A percentile compares a stretch with the other conserved stretches of the same genome.
phyloP scores from a whole-genome alignment of 2,797 vertebrate genomes.

The Parambassis ranga region DNA sequence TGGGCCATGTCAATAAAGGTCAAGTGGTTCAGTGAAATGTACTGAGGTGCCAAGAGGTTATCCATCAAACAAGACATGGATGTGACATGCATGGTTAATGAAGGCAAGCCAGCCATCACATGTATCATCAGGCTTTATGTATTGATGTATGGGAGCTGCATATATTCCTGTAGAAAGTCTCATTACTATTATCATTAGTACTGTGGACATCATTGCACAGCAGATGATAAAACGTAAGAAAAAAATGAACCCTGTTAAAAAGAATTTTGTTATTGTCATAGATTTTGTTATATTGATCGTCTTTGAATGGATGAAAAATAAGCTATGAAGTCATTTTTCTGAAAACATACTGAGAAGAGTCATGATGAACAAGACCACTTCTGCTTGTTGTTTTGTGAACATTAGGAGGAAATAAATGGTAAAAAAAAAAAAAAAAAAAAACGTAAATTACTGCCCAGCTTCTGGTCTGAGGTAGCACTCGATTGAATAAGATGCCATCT shows the following conservation, averaged over 20 bases:
- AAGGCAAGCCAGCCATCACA: slow-evolving; percentile 22
- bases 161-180: slow-evolving; percentile 17
- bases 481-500: slow-evolving; percentile 54
- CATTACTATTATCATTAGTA: not conserved
- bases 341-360: slow-evolving; percentile 15
- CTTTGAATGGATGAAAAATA: not conserved
- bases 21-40: slow-evolving; percentile 64
- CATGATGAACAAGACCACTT: slow-evolving; percentile 10
- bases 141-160: slow-evolving; percentile 33
- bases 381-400: slow-evolving; percentile 18
- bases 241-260: not conserved
- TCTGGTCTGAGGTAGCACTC: slow-evolving; percentile 37
- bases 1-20: slow-evolving; percentile 67
- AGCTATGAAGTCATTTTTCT: not conserved
- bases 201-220: not conserved
- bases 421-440: not conserved
- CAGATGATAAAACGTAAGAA: not conserved
- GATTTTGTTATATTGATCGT: not conserved
- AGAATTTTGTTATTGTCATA: not conserved
- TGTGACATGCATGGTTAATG: slow-evolving; percentile 58
- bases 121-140: slow-evolving; percentile 8
- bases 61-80: slow-evolving; percentile 65
- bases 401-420: slow-evolving; percentile 40
- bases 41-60: slow-evolving; percentile 61
- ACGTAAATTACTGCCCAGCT: slow-evolving; percentile 20